Evolutionary conservation across 2,113 vertebrate species (phyloP), one percentile per base, ranked within the genome.

Genomic region (Salvelinus sp.): DNA sequence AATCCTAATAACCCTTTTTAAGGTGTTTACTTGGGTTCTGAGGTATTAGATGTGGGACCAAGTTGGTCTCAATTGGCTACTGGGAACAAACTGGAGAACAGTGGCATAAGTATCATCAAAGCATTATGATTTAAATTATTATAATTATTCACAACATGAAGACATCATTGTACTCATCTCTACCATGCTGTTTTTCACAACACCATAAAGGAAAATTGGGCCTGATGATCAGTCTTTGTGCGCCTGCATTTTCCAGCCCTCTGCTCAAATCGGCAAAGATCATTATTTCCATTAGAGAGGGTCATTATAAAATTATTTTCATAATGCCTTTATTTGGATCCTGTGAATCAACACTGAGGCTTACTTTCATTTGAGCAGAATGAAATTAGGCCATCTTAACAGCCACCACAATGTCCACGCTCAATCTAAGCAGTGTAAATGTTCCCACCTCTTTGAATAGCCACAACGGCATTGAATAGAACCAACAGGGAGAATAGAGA

Each of bases 141-240:
- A 69, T 48, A 78, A 76, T 76, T 72, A 80, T 70, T 16, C 69
- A 16, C 73, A 65, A 48, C 50, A 77, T 69, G 68, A 69, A 76
- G 64, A 64, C 68, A 80, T 67, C 69, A 57, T 48, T 65, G 48
- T 70, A 44, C 50, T 71, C 54, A 50, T 78, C 64, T 6, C 66
- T 63, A 70, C 23, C 28, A 72, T 58, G 60, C 62, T 74, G 76
- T 75, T 79, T 86, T 77, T 78, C 76, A 74, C 73, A 81, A 79
- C 71, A 72, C 69, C 79, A 84, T 80, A 71, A 78, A 72, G 80
- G 80, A 79, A 80, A 84, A 87, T 87, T 82, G 74, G 72, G 69
- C 78, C 65, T 79, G 80, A 82, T 72, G 74, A 79, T 73, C 74
- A 14, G 2, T 70, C 80, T 82, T 86, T 87, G 81, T 80, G 72